A percentile compares a stretch with the other conserved stretches of the same genome.
phyloP scores from a whole-genome alignment of 1,140 invertebrate species.

The Nixonia krombeini region DNA sequence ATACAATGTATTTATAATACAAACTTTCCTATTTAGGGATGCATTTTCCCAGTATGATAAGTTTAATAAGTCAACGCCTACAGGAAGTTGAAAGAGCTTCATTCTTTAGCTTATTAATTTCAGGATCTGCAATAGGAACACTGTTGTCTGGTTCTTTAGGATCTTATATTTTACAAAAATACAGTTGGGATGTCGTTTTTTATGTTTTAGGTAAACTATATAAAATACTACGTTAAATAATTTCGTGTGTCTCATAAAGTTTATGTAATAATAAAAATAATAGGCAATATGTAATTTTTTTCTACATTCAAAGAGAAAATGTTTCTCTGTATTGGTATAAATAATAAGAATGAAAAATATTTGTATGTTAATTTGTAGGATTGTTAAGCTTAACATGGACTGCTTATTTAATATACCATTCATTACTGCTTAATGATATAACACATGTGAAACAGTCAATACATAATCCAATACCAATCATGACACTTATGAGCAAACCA shows the following conservation, averaged over 20 bases:
- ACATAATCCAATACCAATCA: conserved; percentile 72
- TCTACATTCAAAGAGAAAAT: background rate
- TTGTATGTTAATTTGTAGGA: no score
- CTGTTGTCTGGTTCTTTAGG: conserved; percentile 79
- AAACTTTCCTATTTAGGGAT: conserved; percentile 67
- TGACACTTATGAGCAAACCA: conserved; percentile 72
- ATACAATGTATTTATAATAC: no score
- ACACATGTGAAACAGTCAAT: conserved; percentile 47
- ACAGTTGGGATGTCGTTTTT: conserved; percentile 80
- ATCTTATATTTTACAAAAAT: conserved; percentile 78
- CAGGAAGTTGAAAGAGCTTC: conserved; percentile 78
- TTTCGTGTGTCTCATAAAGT: no score
- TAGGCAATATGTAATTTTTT: no score
- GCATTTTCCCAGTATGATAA: conserved; percentile 83
- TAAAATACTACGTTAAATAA: conserved; percentile 4
- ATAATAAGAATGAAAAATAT: no score
- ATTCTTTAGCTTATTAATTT: conserved; percentile 80
- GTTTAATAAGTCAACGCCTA: conserved; percentile 79
- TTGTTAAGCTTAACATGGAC: conserved; percentile 74
- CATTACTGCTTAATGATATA: conserved; percentile 58
- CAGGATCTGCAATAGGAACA: conserved; percentile 78
- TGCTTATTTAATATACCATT: conserved; percentile 69
- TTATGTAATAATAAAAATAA: no score
- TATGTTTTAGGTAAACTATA: conserved; percentile 75
- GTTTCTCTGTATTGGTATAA: background rate